phyloP scores from a whole-genome alignment of 2,888 invertebrate species.

The Philereme vetulata region DNA sequence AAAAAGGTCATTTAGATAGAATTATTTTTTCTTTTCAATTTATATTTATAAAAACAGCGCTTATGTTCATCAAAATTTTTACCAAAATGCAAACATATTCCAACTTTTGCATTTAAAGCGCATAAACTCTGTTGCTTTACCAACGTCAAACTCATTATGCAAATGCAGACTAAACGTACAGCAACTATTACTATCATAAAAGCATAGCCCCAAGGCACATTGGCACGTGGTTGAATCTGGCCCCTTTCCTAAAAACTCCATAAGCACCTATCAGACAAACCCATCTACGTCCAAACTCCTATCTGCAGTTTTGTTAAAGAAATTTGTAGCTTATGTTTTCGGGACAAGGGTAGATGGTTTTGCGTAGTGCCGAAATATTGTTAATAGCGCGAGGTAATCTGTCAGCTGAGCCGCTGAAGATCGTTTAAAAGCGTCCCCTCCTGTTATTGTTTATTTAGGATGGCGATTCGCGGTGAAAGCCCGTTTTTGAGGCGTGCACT shows the following conservation, averaged over 20 bases:
- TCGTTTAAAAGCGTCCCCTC: conserved; percentile 79
- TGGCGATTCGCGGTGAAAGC: conserved; percentile 75
- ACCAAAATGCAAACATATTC: neutral
- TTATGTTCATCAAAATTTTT: neutral
- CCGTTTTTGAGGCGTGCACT: conserved; percentile 77
- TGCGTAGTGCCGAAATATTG: conserved; percentile 43
- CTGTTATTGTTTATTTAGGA: conserved; percentile 83
- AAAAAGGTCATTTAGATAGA: neutral
- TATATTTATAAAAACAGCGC: neutral
- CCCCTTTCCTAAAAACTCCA: conserved; percentile 75
- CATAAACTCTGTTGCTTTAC: conserved; percentile 1
- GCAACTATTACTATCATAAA: conserved; percentile 44
- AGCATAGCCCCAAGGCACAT: conserved; percentile 54
- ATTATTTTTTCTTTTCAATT: no score
- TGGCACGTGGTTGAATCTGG: conserved; percentile 70
- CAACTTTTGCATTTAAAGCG: neutral
- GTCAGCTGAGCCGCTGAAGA: conserved; percentile 79
- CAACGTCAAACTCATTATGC: conserved; percentile 32
- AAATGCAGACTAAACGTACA: conserved; percentile 39
- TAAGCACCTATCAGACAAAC: conserved; percentile 72
- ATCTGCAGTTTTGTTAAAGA: conserved; percentile 11
- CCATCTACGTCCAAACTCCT: conserved; percentile 57
- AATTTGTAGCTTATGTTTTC: conserved; percentile 42
- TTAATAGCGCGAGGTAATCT: conserved; percentile 76
- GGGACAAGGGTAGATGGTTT: conserved; percentile 24